Base-by-base conservation (phyloP, 2,797 vertebrate species). In the Pangasius mekongensis region DNA sequence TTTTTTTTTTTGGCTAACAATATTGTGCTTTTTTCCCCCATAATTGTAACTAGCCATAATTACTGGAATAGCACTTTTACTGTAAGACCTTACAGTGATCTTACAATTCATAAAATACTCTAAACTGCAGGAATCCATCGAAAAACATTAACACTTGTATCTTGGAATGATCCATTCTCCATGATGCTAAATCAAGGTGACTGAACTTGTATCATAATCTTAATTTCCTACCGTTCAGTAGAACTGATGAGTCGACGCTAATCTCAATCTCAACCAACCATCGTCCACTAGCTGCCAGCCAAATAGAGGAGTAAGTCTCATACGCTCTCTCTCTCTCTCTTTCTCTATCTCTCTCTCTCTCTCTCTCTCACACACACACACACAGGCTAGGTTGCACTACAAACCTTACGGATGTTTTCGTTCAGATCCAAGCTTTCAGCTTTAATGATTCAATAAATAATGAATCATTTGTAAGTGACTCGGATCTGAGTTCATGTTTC, bases 181-280 rank as follows among this genome's bases (percentile, higher is more conserved):
- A 14, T 16, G 20, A 5, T 36, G 52, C 24, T n/a, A 54, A 84
- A 84, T 84, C 64, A 22, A 69, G 30, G 18, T 13, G 47, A 84
- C 22, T 82, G 80, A n/a, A 69, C 18, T 84, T 3, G 16, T 36
- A 84, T 84, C 64, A 84, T 49, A 69, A 52, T 67, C 62, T 33
- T 5, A 54, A 84, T 69, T 84, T 71, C 83, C 83, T 84, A 10
- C 64, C 2, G 14, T 71, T 71, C 64, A 33, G 9, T 36, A 54
- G 5, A 84, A 69, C 66, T 13, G 20, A 54, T 69, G 30, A 22
- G 43, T 69, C 30, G 18, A 64, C 13, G 69, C 64, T 84, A 36
- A 84, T 84, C 83, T 69, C 64, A 71, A 24, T 64, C 33, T 49
- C 60, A 69, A 69, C 69, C 36, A 69, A 33, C 62, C 18, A 27